Base-by-base conservation (phyloP, 2,888 invertebrate species). In the Buathra laborator region DNA sequence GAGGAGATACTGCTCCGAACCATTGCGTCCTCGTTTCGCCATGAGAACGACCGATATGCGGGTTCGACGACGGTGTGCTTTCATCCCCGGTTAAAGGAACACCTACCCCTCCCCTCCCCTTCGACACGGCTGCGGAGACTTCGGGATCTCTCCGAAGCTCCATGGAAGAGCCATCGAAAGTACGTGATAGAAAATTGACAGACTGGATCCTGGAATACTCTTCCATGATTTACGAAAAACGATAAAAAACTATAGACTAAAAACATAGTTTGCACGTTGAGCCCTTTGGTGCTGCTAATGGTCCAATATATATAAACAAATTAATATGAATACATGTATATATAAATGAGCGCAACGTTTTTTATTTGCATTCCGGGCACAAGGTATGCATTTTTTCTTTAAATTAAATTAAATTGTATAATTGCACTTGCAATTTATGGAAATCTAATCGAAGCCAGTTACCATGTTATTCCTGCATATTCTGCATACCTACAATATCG, bases 41-140 rank as follows among this genome's bases (percentile, higher is more conserved):
- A 44, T 75, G 70, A 70, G 64, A 74, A 81, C 74, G 48, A 76
- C 70, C 76, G 81, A 81, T 81, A 76, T 81, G 81, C 70, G 70
- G 76, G 76, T 14, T 59, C 5, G 44, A 32, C 70, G 43, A 64
- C 64, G 64, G 16, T 32, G 59, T 24, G 70, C 70, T 76, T 74
- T 76, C 76, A 64, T 70, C 64, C 67, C n/a, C 16, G 64, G 48
- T 76, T 53, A 64, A 81, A 70, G 70, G 12, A 75, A 16, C n/a
- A 48, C 48, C 48, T 10, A 16, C 29, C 44, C 46, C 14, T 46
- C 51, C 68, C 32, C 37, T 0, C 37, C 37, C 9, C 6, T 37
- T 37, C 37, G 7, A 7, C 37, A 9, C 37, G 37, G 7, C 37
- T 2, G 43, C 7, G 71, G 51, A 79, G 48, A 74, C 56, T 74